These are phyloP conservation scores for Hypsibius dujardini DNA, from an alignment of 1,140 invertebrate genomes.

Conservation along the genomic window DNA sequence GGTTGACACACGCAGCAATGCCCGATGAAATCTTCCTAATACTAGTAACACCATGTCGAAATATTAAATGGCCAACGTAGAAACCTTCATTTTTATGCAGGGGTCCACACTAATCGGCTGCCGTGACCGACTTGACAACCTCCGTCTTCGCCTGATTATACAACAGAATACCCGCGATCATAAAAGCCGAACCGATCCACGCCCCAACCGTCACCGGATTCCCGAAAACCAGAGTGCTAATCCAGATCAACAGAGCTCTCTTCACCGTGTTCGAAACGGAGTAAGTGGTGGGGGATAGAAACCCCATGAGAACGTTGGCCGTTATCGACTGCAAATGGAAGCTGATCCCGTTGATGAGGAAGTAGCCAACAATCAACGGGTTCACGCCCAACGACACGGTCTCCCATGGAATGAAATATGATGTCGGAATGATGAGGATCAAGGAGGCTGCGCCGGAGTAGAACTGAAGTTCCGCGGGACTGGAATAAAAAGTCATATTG, in stretches of 20 bases:
- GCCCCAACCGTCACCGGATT: slow-evolving; percentile 58
- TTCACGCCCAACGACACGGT: neutral
- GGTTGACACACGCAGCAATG: too few species aligned
- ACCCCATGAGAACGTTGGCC: slow-evolving; percentile 65
- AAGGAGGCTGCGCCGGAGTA: slow-evolving; percentile 61
- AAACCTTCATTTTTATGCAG: too few species aligned
- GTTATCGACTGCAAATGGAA: slow-evolving; percentile 74
- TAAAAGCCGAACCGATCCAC: slow-evolving; percentile 51
- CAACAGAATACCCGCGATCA: slow-evolving; percentile 55
- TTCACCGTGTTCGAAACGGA: slow-evolving; percentile 72
- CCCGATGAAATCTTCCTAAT: too few species aligned
- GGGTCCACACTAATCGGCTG: too few species aligned
- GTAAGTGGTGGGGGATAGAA: slow-evolving; percentile 66
- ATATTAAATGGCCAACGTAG: too few species aligned
- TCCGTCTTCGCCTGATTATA: slow-evolving; percentile 40
- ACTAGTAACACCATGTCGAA: too few species aligned
- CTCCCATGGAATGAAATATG: slow-evolving; percentile 39
- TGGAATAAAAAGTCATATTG: slow-evolving; percentile 30
- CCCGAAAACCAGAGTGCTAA: slow-evolving; percentile 58
- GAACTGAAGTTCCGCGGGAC: slow-evolving; percentile 66
- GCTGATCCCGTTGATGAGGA: slow-evolving; percentile 57
- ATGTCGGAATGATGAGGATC: slow-evolving; percentile 56
- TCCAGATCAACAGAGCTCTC: slow-evolving; percentile 61
- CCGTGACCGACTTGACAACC: neutral
- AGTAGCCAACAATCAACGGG: slow-evolving; percentile 26